Conservation (phyloP, 2,797 vertebrate genomes). For the Odontamblyopus rebecca region DNA sequence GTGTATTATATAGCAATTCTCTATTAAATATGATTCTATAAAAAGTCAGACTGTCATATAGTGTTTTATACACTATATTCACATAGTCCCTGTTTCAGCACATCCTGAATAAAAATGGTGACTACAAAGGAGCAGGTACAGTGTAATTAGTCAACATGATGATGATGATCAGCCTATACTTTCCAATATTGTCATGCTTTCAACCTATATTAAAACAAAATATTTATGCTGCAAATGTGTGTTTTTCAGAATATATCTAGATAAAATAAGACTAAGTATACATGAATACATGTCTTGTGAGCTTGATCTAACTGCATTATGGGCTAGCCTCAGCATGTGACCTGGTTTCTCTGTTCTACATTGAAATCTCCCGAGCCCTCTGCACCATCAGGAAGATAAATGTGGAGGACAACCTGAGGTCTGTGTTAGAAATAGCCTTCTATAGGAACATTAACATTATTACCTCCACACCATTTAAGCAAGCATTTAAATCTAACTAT, state of each 20-base stretch:
- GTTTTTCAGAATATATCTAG: neutral
- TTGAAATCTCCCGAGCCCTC: constrained; percentile 43
- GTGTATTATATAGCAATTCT: neutral
- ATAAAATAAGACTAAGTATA: neutral
- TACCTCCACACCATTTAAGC: constrained; percentile 9
- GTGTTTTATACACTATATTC: neutral
- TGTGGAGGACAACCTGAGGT: constrained; percentile 45
- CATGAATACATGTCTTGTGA: neutral
- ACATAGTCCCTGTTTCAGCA: neutral
- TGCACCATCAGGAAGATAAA: constrained; percentile 38
- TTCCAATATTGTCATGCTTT: neutral
- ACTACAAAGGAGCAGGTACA: neutral
- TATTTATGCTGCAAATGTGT: neutral
- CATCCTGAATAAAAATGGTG: neutral
- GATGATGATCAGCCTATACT: neutral
- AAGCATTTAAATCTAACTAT: constrained; percentile 24
- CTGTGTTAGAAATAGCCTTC: constrained; percentile 19
- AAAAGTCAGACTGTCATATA: neutral
- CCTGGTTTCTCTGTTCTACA: constrained; percentile 51
- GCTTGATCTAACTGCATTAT: constrained; percentile 28
- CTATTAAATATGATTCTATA: neutral
- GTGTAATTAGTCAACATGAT: neutral
- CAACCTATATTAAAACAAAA: neutral
- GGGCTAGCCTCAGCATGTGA: constrained; percentile 36
- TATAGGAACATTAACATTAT: neutral